Evolutionary conservation across 2,888 invertebrate genomes (phyloP).

Genomic region (Pyrrhia umbra): DNA sequence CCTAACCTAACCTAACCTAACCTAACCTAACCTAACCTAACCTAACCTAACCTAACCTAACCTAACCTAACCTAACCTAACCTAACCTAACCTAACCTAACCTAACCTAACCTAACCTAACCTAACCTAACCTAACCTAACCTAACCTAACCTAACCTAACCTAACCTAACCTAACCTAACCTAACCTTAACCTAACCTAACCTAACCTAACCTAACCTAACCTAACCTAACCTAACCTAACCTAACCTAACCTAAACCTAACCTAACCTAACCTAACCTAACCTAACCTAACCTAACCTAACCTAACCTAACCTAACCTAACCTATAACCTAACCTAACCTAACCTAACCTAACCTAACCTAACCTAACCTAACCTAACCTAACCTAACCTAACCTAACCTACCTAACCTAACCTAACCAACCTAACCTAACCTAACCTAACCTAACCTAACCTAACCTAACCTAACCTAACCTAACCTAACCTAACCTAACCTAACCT

Average conservation of each 20-base stretch:
- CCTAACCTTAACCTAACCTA: conserved; percentile 19
- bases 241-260: conserved; percentile 24
- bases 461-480: conserved; percentile 17
- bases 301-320: conserved; percentile 33
- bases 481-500: conserved; percentile 13
- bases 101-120: conserved; percentile 9
- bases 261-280: conserved; percentile 18
- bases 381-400: conserved; percentile 20
- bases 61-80: conserved; percentile 13
- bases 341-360: conserved; percentile 24
- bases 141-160: conserved; percentile 15
- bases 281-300: conserved; percentile 17
- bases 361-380: conserved; percentile 19
- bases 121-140: conserved; percentile 11
- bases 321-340: conserved; percentile 38
- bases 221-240: conserved; percentile 34
- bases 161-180: conserved; percentile 13
- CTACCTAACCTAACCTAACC: conserved; percentile 16
- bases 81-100: conserved; percentile 12
- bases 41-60: conserved; percentile 16
- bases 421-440: conserved; percentile 18
- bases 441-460: conserved; percentile 17
- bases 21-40: conserved; percentile 18
- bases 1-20: conserved; percentile 20
- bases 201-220: conserved; percentile 29